phyloP scores from a whole-genome alignment of 2,888 invertebrate species.

The Phytoseiulus persimilis region DNA sequence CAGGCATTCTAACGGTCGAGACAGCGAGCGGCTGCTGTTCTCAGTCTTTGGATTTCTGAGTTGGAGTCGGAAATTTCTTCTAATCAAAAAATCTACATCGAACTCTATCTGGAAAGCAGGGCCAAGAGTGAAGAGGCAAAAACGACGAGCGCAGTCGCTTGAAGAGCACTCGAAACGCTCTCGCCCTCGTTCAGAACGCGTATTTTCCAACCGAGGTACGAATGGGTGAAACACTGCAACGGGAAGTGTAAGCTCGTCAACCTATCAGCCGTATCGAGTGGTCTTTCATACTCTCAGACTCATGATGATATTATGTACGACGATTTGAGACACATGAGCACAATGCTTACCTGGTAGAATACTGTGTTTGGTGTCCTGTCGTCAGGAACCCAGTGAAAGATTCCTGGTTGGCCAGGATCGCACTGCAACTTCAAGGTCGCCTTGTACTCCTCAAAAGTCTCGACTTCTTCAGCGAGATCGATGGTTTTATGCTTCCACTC shows the following conservation, averaged over 20 bases:
- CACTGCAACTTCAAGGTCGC: slow-evolving; percentile 68
- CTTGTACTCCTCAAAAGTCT: slow-evolving; percentile 69
- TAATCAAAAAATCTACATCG: not conserved
- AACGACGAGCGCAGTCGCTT: not conserved
- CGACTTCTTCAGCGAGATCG: slow-evolving; percentile 61
- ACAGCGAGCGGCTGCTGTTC: not conserved
- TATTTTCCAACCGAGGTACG: slow-evolving; percentile 35
- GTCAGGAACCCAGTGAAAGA: slow-evolving; percentile 75
- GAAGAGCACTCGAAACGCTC: not conserved
- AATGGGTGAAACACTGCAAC: slow-evolving; percentile 26
- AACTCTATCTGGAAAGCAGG: not conserved
- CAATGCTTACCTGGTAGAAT: slow-evolving; percentile 78
- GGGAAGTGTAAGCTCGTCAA: not conserved
- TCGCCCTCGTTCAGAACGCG: slow-evolving; percentile 35
- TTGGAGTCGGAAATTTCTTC: not conserved
- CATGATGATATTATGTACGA: too few relatives aligned
- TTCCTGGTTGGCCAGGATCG: slow-evolving; percentile 59
- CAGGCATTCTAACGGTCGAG: not conserved
- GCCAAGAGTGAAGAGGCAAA: not conserved
- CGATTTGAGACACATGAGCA: too few relatives aligned
- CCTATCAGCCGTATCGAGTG: too few relatives aligned
- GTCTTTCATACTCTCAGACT: too few relatives aligned
- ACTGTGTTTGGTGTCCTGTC: slow-evolving; percentile 71
- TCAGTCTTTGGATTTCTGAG: not conserved
- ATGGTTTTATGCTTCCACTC: slow-evolving; percentile 73